Evolutionary conservation across 2,888 invertebrate species (phyloP).

Genomic region (Agrotis exclamationis): DNA sequence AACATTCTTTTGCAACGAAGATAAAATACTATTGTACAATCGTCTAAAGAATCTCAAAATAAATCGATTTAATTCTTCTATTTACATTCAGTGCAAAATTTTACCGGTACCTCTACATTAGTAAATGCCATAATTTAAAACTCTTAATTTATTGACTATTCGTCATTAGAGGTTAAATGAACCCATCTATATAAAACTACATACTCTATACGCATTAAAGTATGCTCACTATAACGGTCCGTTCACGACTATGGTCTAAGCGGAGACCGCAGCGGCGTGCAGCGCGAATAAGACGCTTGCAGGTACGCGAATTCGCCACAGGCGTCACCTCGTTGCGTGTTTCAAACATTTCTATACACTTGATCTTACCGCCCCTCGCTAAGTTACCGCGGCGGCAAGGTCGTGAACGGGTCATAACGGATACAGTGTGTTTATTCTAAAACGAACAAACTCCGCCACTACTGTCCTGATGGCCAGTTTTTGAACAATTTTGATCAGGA

Average conservation of each 20-base stretch:
- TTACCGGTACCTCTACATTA: conserved; percentile 17
- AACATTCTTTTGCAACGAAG: conserved; percentile 15
- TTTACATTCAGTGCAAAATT: conserved; percentile 39
- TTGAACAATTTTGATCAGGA: conserved; percentile 79
- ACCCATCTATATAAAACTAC: conserved; percentile 27
- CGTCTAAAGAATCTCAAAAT: conserved; percentile 48
- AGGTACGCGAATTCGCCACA: too few species aligned
- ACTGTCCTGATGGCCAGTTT: conserved; percentile 53
- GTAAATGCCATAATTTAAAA: conserved; percentile 45
- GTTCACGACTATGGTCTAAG: too few species aligned
- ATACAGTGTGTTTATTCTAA: conserved; percentile 78
- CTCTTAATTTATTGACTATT: conserved; percentile 30
- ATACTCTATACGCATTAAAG: conserved; percentile 20
- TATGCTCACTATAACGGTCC: conserved; percentile 13
- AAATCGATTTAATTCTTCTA: conserved; percentile 50
- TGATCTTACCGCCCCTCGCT: too few species aligned
- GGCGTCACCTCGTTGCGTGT: too few species aligned
- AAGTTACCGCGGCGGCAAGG: too few species aligned
- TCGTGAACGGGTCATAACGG: background rate
- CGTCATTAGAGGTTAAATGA: conserved; percentile 38
- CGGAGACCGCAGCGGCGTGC: too few species aligned
- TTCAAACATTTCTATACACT: too few species aligned
- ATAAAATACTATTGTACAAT: conserved; percentile 45
- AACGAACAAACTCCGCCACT: conserved; percentile 81
- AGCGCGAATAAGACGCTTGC: too few species aligned